A percentile compares a stretch with the other conserved stretches of the same genome.
Conservation (phyloP, 2,113 vertebrate genomes). For the Panthera tigris region DNA sequence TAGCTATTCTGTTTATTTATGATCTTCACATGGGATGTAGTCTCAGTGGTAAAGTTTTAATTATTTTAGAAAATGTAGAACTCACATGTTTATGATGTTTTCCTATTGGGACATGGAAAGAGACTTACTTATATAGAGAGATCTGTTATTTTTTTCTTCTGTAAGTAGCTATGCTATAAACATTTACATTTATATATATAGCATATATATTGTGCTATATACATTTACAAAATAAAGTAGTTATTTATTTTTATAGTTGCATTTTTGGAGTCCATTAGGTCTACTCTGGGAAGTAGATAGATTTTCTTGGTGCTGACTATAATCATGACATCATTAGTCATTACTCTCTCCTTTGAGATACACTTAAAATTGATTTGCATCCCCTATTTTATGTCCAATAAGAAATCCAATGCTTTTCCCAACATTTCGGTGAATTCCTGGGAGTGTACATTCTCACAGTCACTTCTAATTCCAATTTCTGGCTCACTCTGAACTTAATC, state of each 20-base stretch:
- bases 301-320: conserved; percentile 39
- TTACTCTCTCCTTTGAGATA: conserved; percentile 46
- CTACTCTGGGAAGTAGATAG: conserved; percentile 25
- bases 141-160: conserved; percentile 39
- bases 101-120: conserved; percentile 35
- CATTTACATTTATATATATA: conserved; percentile 31
- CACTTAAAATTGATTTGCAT: conserved; percentile 58
- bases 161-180: conserved; percentile 46
- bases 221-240: conserved; percentile 38
- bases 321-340: conserved; percentile 45
- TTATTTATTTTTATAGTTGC: conserved; percentile 63
- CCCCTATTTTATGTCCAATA: conserved; percentile 29
- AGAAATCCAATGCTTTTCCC: conserved; percentile 25
- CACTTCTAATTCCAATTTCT: conserved; percentile 47
- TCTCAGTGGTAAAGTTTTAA: conserved; percentile 65
- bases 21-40: not conserved
- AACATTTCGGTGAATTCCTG: conserved; percentile 39
- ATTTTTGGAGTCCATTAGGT: conserved; percentile 48
- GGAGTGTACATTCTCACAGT: not conserved
- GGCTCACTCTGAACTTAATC: conserved; percentile 18
- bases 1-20: conserved; percentile 54
- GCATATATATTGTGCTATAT: not conserved
- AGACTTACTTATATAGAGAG: not conserved
- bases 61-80: conserved; percentile 55
- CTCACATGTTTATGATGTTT: conserved; percentile 62